Evolutionary conservation across 2,113 vertebrate species (phyloP).

Genomic region (Lates calcarifer): DNA sequence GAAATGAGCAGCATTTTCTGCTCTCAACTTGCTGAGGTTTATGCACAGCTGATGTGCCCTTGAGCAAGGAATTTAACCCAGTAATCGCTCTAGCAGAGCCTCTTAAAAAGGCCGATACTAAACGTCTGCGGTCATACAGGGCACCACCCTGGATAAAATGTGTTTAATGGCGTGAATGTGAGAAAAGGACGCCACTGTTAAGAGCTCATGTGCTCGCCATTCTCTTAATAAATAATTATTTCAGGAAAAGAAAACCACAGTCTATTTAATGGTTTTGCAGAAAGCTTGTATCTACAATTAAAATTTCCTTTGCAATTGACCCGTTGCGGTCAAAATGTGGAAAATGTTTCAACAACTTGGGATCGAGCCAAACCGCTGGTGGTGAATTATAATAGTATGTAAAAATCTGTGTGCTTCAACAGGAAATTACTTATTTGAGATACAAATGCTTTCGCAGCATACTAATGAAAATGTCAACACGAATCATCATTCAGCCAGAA

Average conservation of each 20-base stretch:
- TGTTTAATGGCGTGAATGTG: slow-evolving; percentile 27
- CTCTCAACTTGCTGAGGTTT: slow-evolving; percentile 15
- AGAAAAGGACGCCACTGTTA: not conserved
- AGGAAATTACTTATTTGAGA: slow-evolving; percentile 56
- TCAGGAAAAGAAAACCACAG: slow-evolving; percentile 25
- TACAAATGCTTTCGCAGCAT: slow-evolving; percentile 13
- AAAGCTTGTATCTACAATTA: slow-evolving; percentile 52
- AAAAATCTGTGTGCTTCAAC: slow-evolving; percentile 24
- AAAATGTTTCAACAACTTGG: slow-evolving; percentile 45
- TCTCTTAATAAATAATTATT: slow-evolving; percentile 28
- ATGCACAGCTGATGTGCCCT: slow-evolving; percentile 39
- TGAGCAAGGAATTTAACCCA: slow-evolving; percentile 45
- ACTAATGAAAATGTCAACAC: slow-evolving; percentile 46
- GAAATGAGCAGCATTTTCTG: slow-evolving; percentile 28
- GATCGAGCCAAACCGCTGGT: slow-evolving; percentile 45
- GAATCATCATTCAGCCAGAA: slow-evolving; percentile 39
- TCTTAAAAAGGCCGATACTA: not conserved
- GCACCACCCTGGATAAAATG: slow-evolving; percentile 20
- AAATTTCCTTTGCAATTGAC: slow-evolving; percentile 48
- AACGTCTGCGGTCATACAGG: slow-evolving; percentile 7
- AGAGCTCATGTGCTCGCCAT: not conserved
- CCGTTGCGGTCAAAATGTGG: slow-evolving; percentile 54
- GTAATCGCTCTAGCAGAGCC: slow-evolving; percentile 7
- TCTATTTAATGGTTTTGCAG: slow-evolving; percentile 44
- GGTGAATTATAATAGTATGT: slow-evolving; percentile 44